These are phyloP conservation scores for Pseudanteris insignis DNA, from an alignment of 2,888 invertebrate species.

Conservation along the genomic window DNA sequence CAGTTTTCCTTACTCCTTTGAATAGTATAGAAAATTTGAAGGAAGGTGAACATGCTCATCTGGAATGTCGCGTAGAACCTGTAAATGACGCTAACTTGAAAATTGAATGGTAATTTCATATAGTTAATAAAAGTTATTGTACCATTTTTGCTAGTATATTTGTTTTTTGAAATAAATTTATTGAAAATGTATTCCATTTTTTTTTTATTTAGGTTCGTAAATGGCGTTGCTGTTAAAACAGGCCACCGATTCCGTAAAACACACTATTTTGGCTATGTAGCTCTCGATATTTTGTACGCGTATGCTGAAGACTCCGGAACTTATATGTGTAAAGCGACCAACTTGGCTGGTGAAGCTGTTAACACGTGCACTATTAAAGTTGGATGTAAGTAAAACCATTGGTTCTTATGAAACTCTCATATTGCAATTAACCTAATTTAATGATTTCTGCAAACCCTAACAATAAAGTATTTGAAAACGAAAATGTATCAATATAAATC, in stretches of 20 bases:
- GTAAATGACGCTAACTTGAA: slow-evolving; percentile 89
- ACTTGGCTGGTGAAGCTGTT: slow-evolving; percentile 94
- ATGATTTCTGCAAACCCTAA: too few species aligned
- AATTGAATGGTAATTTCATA: slow-evolving; percentile 80
- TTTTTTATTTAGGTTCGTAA: slow-evolving; percentile 78
- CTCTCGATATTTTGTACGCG: slow-evolving; percentile 94
- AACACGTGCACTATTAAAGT: slow-evolving; percentile 91
- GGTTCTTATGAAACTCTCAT: too few species aligned
- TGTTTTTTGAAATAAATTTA: background rate
- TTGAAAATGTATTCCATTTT: background rate
- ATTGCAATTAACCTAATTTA: too few species aligned
- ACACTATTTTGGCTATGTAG: slow-evolving; percentile 98
- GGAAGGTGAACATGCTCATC: slow-evolving; percentile 89
- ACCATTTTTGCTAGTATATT: background rate
- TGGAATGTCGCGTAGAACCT: slow-evolving; percentile 91
- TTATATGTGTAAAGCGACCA: slow-evolving; percentile 95
- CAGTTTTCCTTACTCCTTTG: slow-evolving; percentile 91
- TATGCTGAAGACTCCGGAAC: slow-evolving; percentile 97
- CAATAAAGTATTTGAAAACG: too few species aligned
- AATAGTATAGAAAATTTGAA: slow-evolving; percentile 86
- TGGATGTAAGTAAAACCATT: slow-evolving; percentile 73
- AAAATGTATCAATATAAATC: slow-evolving; percentile 31
- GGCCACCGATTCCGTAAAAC: slow-evolving; percentile 92
- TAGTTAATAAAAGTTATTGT: background rate
- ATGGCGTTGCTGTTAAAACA: slow-evolving; percentile 88